Evolutionary conservation across 2,113 vertebrate species (phyloP).

Genomic region (Amphiprion percula): DNA sequence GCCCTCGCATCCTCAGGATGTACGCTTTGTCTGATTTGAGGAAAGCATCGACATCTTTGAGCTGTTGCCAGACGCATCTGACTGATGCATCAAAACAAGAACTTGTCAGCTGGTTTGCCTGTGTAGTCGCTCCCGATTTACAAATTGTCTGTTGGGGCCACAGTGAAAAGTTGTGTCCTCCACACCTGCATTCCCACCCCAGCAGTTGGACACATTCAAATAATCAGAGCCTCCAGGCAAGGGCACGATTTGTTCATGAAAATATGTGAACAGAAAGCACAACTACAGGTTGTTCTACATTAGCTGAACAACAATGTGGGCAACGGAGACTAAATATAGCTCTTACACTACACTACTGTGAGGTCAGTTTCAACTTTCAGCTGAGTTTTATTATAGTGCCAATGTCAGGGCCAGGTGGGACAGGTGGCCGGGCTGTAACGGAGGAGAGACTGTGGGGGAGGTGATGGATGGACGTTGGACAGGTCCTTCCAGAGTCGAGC

Average conservation of each 20-base stretch:
- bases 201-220: conserved; percentile 4
- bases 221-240: not conserved
- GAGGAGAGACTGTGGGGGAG: not conserved
- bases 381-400: conserved; percentile 44
- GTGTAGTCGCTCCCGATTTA: not conserved
- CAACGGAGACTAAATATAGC: conserved; percentile 22
- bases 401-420: conserved; percentile 67
- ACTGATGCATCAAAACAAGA: conserved; percentile 30
- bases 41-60: conserved; percentile 57
- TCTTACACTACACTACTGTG: not conserved
- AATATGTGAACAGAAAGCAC: conserved; percentile 36
- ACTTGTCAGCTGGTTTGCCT: conserved; percentile 11
- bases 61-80: conserved; percentile 34
- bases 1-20: conserved; percentile 80
- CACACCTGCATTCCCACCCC: not conserved
- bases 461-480: not conserved
- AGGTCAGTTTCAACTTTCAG: conserved; percentile 18
- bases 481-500: conserved; percentile 45
- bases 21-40: conserved; percentile 65
- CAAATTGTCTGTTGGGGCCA: not conserved
- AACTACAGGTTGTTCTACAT: not conserved
- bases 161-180: not conserved
- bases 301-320: not conserved
- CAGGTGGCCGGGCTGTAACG: conserved; percentile 44
- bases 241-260: conserved; percentile 39